A percentile compares a stretch with the other conserved stretches of the same genome.
Conservation (phyloP, 2,888 invertebrate genomes). For the Chloromyia formosa region DNA sequence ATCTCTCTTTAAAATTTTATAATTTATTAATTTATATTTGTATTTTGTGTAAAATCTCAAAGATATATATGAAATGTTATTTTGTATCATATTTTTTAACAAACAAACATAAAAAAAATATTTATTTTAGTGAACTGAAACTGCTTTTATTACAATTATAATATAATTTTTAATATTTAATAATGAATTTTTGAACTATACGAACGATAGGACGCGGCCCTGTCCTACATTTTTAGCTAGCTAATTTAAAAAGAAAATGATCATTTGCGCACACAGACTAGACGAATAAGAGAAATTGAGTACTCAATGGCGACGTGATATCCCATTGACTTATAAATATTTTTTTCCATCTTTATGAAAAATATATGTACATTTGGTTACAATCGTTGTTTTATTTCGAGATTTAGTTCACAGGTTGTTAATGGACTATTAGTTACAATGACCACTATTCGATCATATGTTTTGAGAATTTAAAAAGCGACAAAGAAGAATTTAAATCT, state of each 20-base stretch:
- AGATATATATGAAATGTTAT: constrained; percentile 27
- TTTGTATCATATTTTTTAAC: constrained; percentile 34
- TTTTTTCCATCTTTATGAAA: constrained; percentile 40
- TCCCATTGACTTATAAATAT: constrained; percentile 29
- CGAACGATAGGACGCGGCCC: constrained; percentile 40
- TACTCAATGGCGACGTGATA: constrained; percentile 41
- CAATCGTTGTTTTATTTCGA: not conserved
- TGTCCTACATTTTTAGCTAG: constrained; percentile 41
- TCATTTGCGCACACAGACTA: constrained; percentile 41
- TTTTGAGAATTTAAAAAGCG: no score
- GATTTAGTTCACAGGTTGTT: no score
- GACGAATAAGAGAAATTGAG: constrained; percentile 37
- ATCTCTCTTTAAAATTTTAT: no score
- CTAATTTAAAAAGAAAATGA: constrained; percentile 34
- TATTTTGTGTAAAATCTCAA: constrained; percentile 19
- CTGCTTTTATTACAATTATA: constrained; percentile 37
- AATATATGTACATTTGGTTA: constrained; percentile 41
- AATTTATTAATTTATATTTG: constrained; percentile 5
- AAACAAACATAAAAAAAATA: no score
- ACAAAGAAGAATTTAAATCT: no score
- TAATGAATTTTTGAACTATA: constrained; percentile 33
- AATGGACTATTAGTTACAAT: no score
- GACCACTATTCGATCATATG: no score
- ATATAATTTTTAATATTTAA: constrained; percentile 22
- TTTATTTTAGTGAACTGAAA: constrained; percentile 41